Percentiles rank a stretch among this genome's conserved stretches.
phyloP scores from a whole-genome alignment of 2,797 vertebrate genomes.

The Onychomys arenicola region DNA sequence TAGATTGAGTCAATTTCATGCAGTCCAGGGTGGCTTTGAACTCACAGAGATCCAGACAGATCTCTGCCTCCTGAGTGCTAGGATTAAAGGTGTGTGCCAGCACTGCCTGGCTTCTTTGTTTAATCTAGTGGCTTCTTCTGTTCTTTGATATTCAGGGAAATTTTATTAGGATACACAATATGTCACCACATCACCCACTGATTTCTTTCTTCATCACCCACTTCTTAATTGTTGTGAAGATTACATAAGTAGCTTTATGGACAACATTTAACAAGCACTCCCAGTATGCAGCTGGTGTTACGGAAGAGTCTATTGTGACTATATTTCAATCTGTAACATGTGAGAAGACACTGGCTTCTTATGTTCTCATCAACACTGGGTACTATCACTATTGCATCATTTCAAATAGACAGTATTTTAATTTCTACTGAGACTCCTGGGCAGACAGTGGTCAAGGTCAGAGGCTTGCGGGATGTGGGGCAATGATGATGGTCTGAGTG shows the following conservation, averaged over 20 bases:
- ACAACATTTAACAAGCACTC: not conserved
- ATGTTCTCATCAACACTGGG: not conserved
- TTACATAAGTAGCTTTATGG: not conserved
- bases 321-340: rapidly evolving
- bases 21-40: too few species aligned
- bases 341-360: not conserved
- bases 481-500: not conserved
- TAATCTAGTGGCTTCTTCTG: too few species aligned
- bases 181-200: too few species aligned
- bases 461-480: not conserved
- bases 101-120: too few species aligned
- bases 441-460: not conserved
- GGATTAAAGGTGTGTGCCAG: too few species aligned
- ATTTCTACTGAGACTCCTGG: not conserved
- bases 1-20: too few species aligned
- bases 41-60: too few species aligned
- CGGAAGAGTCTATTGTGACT: not conserved
- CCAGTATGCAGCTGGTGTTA: not conserved
- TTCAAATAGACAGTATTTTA: too few species aligned
- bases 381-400: not conserved
- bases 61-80: too few species aligned
- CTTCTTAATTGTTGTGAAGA: not conserved
- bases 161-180: too few species aligned
- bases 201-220: not conserved
- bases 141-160: too few species aligned